phyloP scores from a whole-genome alignment of 2,797 vertebrate genomes.

The Lagorchestes hirsutus region DNA sequence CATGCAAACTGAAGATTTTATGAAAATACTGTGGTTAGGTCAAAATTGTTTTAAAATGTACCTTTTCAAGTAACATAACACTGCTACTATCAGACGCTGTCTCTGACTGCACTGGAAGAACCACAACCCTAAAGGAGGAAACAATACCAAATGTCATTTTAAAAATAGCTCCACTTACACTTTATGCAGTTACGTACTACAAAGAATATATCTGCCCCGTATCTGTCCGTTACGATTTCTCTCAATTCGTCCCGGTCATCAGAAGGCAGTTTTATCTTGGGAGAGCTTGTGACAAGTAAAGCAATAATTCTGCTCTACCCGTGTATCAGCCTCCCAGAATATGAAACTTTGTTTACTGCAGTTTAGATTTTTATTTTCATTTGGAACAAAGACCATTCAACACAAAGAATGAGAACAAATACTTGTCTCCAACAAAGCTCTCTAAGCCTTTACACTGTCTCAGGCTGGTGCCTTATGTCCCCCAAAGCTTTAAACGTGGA shows the following conservation, averaged over 20 bases:
- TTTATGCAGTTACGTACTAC: not conserved
- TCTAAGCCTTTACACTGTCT: not conserved
- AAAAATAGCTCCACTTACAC: slow-evolving; percentile 26
- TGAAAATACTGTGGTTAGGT: slow-evolving; percentile 38
- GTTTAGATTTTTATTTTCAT: not conserved
- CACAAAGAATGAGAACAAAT: not conserved
- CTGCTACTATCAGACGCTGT: slow-evolving; percentile 46
- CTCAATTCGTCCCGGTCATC: slow-evolving; percentile 98
- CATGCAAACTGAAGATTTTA: slow-evolving; percentile 22
- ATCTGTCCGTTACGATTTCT: slow-evolving; percentile 99
- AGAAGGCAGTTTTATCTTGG: slow-evolving; percentile 94
- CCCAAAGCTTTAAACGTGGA: not conserved
- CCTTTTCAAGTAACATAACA: slow-evolving; percentile 71
- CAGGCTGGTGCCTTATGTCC: not conserved
- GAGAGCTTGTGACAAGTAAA: slow-evolving; percentile 92
- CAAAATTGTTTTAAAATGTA: slow-evolving; percentile 72
- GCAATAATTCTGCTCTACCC: slow-evolving; percentile 87
- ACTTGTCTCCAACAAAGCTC: not conserved
- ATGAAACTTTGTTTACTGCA: not conserved
- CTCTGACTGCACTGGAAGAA: slow-evolving; percentile 20
- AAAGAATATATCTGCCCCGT: slow-evolving; percentile 92
- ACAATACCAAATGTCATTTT: slow-evolving; percentile 31
- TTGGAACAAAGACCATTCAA: not conserved
- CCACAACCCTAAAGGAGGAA: slow-evolving; percentile 61
- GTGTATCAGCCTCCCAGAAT: slow-evolving; percentile 94